Conservation (phyloP, 2,888 invertebrate genomes). For the Eupelmus urozonus region DNA sequence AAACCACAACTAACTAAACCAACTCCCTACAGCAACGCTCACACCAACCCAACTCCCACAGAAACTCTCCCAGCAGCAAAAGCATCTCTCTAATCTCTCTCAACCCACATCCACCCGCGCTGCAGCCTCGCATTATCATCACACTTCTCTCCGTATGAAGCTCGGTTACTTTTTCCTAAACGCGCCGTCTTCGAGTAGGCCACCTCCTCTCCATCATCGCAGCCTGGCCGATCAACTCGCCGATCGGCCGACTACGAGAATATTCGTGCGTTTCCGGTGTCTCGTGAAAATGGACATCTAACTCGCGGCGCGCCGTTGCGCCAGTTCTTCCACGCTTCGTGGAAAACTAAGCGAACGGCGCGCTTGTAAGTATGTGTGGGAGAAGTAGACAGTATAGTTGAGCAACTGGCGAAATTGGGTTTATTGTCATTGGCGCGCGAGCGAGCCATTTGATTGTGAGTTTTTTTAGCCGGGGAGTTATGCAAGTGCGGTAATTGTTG, state of each 20-base stretch:
- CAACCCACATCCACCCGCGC: too few relatives aligned
- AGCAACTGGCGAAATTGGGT: slow-evolving; percentile 7
- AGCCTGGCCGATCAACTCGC: slow-evolving; percentile 67
- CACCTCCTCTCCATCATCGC: slow-evolving; percentile 58
- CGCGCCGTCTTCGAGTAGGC: not conserved
- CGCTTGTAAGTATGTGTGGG: not conserved
- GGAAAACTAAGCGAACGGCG: slow-evolving; percentile 1
- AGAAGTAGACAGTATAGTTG: slow-evolving; percentile 1
- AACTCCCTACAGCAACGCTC: too few relatives aligned
- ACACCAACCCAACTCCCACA: too few relatives aligned
- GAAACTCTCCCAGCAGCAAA: too few relatives aligned
- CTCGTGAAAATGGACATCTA: slow-evolving; percentile 56
- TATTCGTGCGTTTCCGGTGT: slow-evolving; percentile 62
- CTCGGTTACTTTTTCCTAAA: slow-evolving; percentile 14
- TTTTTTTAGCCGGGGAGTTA: not conserved
- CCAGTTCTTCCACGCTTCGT: not conserved
- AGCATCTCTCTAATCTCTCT: too few relatives aligned
- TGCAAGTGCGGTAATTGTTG: not conserved
- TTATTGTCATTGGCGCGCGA: too few relatives aligned
- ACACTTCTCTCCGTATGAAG: not conserved
- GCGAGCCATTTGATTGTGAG: not conserved
- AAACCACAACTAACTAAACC: too few relatives aligned
- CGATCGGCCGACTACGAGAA: slow-evolving; percentile 67
- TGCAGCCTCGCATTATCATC: not conserved
- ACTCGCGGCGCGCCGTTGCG: slow-evolving; percentile 22